phyloP scores from a whole-genome alignment of 2,888 invertebrate genomes.

The Rotaria socialis region DNA sequence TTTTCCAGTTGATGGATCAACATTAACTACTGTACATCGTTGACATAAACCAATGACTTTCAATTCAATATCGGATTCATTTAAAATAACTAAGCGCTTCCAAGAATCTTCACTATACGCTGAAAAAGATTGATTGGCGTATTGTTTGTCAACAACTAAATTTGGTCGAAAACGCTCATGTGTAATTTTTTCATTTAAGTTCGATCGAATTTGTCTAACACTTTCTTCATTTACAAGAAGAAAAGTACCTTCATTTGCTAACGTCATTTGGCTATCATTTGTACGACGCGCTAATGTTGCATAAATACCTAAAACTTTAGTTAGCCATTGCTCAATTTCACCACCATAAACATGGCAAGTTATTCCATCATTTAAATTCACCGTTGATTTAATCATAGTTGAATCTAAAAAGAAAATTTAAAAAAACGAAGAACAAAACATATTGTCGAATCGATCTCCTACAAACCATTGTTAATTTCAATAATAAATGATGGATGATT shows the following conservation, averaged over 20 bases:
- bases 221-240: slow-evolving; percentile 76
- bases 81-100: slow-evolving; percentile 53
- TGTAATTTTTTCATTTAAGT: slow-evolving; percentile 62
- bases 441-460: not conserved
- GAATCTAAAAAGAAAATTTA: not conserved
- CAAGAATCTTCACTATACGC: slow-evolving; percentile 77
- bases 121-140: not conserved
- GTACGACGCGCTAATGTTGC: slow-evolving; percentile 15
- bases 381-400: not conserved
- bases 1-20: not conserved
- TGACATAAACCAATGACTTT: not conserved
- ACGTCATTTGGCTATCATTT: slow-evolving; percentile 38
- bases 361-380: slow-evolving; percentile 42
- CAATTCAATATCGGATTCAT: slow-evolving; percentile 13
- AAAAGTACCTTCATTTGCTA: slow-evolving; percentile 58
- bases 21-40: not conserved
- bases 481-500: slow-evolving; percentile 50
- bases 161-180: slow-evolving; percentile 83
- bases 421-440: no score
- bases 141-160: slow-evolving; percentile 71
- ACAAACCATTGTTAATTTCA: not conserved
- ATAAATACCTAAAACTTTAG: slow-evolving; percentile 11
- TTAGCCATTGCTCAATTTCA: slow-evolving; percentile 22
- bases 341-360: not conserved
- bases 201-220: slow-evolving; percentile 67